A percentile compares a stretch with the other conserved stretches of the same genome.
phyloP scores from a whole-genome alignment of 2,888 invertebrate species.

The Drosophila lutescens region DNA sequence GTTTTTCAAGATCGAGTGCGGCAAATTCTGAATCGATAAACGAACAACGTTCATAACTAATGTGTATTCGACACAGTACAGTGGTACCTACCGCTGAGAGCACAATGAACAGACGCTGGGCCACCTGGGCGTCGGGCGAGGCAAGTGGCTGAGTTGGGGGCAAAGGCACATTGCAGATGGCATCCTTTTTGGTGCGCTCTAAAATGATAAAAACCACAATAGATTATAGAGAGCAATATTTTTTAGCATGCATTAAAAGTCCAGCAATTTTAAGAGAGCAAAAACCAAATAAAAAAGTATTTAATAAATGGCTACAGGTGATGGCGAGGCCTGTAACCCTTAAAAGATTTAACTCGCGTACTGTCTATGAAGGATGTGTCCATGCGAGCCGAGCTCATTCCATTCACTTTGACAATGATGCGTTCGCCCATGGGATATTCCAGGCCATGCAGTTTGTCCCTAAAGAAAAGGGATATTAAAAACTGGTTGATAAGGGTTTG shows the following conservation, averaged over 20 bases:
- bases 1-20: slow-evolving; percentile 92
- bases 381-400: slow-evolving; percentile 80
- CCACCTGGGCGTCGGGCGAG: slow-evolving; percentile 88
- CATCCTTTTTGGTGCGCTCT: slow-evolving; percentile 83
- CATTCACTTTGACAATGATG: slow-evolving; percentile 86
- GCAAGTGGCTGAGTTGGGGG: slow-evolving; percentile 88
- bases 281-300: background rate
- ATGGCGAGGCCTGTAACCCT: background rate
- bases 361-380: slow-evolving; percentile 83
- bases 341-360: slow-evolving; percentile 47
- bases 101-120: slow-evolving; percentile 89
- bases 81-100: slow-evolving; percentile 77
- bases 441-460: slow-evolving; percentile 94
- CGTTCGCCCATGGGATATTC: slow-evolving; percentile 95
- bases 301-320: slow-evolving; percentile 6
- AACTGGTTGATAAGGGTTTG: background rate
- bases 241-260: background rate
- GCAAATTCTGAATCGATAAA: slow-evolving; percentile 86
- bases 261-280: background rate
- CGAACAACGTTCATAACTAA: background rate
- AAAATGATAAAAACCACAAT: slow-evolving; percentile 3
- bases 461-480: slow-evolving; percentile 57
- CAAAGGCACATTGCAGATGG: slow-evolving; percentile 88
- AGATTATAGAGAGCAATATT: background rate
- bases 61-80: background rate